Percentiles rank a stretch among this genome's conserved stretches.
Evolutionary conservation across 2,888 invertebrate species (phyloP).

Genomic region (Serrognathus titanus): DNA sequence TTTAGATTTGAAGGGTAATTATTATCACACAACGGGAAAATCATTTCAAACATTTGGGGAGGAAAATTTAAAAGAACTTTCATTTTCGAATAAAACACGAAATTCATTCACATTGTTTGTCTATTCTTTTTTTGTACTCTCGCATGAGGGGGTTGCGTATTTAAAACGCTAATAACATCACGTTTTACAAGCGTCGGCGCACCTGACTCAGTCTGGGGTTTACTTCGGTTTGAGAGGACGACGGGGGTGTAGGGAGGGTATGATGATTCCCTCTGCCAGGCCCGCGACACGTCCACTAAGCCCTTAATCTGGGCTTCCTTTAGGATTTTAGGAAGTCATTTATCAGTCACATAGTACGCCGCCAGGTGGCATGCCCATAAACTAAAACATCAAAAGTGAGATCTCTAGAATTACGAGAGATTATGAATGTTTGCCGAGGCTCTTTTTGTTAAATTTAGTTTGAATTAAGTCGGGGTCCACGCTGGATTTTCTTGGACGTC

Average conservation of each 20-base stretch:
- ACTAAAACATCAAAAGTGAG: conserved; percentile 32
- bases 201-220: conserved; percentile 36
- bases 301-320: conserved; percentile 49
- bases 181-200: conserved; percentile 38
- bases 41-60: background rate
- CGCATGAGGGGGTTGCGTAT: conserved; percentile 27
- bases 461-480: background rate
- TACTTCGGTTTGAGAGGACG: conserved; percentile 18
- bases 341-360: conserved; percentile 46
- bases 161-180: conserved; percentile 42
- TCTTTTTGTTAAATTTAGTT: background rate
- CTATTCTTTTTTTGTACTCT: conserved; percentile 34
- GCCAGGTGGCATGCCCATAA: conserved; percentile 47
- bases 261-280: conserved; percentile 41
- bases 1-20: conserved; percentile 25
- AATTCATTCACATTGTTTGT: conserved; percentile 22
- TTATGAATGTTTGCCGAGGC: conserved; percentile 1
- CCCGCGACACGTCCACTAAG: conserved; percentile 47
- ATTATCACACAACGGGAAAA: conserved; percentile 8
- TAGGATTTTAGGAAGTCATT: conserved; percentile 51
- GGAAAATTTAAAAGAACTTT: too few relatives aligned
- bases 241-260: conserved; percentile 25
- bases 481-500: background rate
- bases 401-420: conserved; percentile 35
- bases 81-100: background rate